Conservation (phyloP, 1,140 invertebrate species). For the Atta cephalotes region DNA sequence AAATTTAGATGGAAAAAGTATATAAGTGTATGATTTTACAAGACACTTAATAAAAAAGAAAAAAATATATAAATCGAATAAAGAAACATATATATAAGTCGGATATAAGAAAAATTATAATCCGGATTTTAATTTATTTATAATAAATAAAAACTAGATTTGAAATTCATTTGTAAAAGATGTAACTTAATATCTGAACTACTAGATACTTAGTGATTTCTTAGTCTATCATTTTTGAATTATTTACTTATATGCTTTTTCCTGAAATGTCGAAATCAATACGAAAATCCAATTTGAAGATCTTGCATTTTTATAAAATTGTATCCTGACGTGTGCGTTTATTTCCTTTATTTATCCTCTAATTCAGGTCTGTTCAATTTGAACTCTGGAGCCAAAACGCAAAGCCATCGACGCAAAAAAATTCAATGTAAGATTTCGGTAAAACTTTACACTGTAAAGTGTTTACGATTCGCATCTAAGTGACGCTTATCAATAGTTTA, state of each 20-base stretch:
- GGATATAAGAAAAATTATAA: too few relatives aligned
- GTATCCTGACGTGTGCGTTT: not conserved
- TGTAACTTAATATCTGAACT: not conserved
- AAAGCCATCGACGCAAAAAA: too few relatives aligned
- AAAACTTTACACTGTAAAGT: too few relatives aligned
- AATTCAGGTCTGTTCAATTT: too few relatives aligned
- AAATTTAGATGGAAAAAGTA: not conserved
- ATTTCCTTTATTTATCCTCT: conserved; percentile 20
- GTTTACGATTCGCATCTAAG: too few relatives aligned
- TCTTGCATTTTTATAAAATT: not conserved
- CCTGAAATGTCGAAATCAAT: conserved; percentile 1
- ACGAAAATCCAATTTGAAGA: not conserved
- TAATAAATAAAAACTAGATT: not conserved
- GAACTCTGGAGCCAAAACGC: too few relatives aligned
- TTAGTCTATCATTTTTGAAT: not conserved
- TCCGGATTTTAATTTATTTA: not conserved
- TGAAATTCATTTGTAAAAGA: not conserved
- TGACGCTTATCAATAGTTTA: too few relatives aligned
- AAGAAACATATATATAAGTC: too few relatives aligned
- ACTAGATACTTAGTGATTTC: not conserved
- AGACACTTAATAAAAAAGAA: conserved; percentile 7
- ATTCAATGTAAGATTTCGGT: too few relatives aligned
- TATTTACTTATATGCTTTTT: conserved; percentile 15
- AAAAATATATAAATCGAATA: not conserved
- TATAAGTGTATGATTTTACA: conserved; percentile 11